These are phyloP conservation scores for Syngnathoides biaculeatus DNA, from an alignment of 2,113 vertebrate genomes.

Conservation along the genomic window DNA sequence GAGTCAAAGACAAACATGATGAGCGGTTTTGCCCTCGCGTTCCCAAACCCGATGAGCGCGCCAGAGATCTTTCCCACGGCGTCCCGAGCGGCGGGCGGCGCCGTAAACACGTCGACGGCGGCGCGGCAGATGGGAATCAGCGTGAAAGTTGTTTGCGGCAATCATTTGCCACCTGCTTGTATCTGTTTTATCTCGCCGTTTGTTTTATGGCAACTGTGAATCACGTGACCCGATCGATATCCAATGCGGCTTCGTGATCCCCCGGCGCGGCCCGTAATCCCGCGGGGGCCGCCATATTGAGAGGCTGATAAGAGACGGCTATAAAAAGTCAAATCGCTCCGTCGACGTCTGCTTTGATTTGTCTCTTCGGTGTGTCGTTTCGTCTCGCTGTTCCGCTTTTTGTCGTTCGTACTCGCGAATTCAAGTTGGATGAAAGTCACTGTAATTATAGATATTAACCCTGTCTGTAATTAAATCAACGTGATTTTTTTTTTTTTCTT, in stretches of 20 bases:
- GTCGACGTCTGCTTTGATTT: conserved; percentile 32
- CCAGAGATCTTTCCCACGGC: conserved; percentile 5
- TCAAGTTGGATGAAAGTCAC: neutral
- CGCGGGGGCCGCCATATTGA: conserved; percentile 23
- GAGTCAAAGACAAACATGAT: neutral
- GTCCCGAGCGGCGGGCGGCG: conserved; percentile 19
- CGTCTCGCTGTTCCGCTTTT: conserved; percentile 13
- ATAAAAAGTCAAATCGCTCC: conserved; percentile 45
- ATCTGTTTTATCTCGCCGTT: conserved; percentile 21
- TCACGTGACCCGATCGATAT: conserved; percentile 61
- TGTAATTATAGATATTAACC: neutral
- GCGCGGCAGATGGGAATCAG: conserved; percentile 42
- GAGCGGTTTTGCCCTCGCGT: conserved; percentile 11
- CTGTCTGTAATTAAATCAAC: neutral
- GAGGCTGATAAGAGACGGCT: conserved; percentile 42
- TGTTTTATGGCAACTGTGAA: conserved; percentile 25
- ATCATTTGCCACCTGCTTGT: conserved; percentile 52
- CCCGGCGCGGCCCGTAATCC: conserved; percentile 29
- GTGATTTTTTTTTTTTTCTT: neutral
- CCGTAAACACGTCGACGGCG: conserved; percentile 46
- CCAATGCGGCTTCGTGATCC: conserved; percentile 59
- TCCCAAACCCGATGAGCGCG: conserved; percentile 10
- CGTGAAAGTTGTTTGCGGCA: conserved; percentile 19
- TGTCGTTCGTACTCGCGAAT: neutral
- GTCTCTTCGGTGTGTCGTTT: conserved; percentile 31